Percentiles rank a stretch among this genome's conserved stretches.
Conservation (phyloP, 2,113 vertebrate genomes). For the Symphodus melops region DNA sequence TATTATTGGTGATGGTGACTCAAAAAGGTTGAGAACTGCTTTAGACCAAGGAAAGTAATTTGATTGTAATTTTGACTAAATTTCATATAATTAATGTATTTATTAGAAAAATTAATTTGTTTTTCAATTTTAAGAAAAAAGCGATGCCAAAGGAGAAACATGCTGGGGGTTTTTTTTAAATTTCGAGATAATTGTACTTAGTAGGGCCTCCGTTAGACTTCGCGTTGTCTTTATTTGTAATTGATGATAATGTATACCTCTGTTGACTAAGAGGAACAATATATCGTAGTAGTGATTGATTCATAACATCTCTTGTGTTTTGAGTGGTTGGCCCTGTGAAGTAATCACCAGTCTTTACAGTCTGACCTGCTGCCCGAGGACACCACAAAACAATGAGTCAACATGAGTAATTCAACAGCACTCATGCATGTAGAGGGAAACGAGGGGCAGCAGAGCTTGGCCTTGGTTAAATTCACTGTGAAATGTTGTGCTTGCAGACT, state of each 20-base stretch:
- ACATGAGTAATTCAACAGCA: slow-evolving; percentile 39
- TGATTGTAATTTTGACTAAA: no score
- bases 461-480: slow-evolving; percentile 20
- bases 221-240: background rate
- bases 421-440: slow-evolving; percentile 50
- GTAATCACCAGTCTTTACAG: slow-evolving; percentile 34
- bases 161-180: no score
- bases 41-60: no score
- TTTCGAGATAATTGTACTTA: no score
- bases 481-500: slow-evolving; percentile 11
- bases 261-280: background rate
- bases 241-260: background rate
- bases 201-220: background rate
- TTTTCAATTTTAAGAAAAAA: no score
- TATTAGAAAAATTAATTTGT: no score
- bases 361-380: slow-evolving; percentile 23
- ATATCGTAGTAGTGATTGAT: background rate
- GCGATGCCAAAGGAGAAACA: no score
- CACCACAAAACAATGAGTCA: slow-evolving; percentile 32
- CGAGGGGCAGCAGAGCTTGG: slow-evolving; percentile 15
- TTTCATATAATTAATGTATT: no score
- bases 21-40: no score
- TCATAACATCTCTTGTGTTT: slow-evolving; percentile 12
- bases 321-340: slow-evolving; percentile 1
- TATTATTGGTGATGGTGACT: no score